Conservation (phyloP, 23 tunicate species). For the Diplosoma virens region DNA sequence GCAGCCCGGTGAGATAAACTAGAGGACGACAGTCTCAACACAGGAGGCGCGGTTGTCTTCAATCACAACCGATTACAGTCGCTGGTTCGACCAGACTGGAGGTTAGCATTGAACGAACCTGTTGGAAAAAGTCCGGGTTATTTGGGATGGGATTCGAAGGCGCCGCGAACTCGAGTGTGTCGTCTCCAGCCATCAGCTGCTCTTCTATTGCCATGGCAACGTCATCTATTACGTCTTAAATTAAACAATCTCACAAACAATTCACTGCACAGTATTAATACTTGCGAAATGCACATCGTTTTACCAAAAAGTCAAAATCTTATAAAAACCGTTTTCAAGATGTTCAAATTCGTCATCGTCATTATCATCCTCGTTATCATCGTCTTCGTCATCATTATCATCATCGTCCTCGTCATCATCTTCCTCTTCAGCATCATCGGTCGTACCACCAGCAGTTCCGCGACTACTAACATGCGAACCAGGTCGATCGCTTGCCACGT, state of each 20-base stretch:
- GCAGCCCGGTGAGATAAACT: no score
- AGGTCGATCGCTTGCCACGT: slow-evolving; percentile 32
- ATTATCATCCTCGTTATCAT: slow-evolving; percentile 76
- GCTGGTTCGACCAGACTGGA: no score
- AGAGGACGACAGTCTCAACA: no score
- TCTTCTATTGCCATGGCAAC: slow-evolving; percentile 62
- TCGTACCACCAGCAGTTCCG: slow-evolving; percentile 44
- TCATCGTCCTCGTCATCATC: slow-evolving; percentile 72
- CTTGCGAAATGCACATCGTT: no score
- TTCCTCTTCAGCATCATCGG: slow-evolving; percentile 68
- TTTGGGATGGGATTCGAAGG: not conserved
- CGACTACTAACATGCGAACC: slow-evolving; percentile 60
- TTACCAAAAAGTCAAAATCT: no score
- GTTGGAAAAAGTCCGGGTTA: slow-evolving; percentile 15
- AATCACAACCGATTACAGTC: no score
- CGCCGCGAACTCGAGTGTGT: not conserved
- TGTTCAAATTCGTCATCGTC: slow-evolving; percentile 50
- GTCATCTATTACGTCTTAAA: slow-evolving; percentile 45
- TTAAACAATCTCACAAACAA: no score
- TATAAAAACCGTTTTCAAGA: slow-evolving; percentile 55
- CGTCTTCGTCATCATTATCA: slow-evolving; percentile 74
- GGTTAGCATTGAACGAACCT: not conserved
- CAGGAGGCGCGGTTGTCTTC: no score
- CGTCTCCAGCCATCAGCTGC: slow-evolving; percentile 22
- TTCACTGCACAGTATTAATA: no score